Conservation (phyloP, 1,140 invertebrate species). For the Polypedilum pembai region DNA sequence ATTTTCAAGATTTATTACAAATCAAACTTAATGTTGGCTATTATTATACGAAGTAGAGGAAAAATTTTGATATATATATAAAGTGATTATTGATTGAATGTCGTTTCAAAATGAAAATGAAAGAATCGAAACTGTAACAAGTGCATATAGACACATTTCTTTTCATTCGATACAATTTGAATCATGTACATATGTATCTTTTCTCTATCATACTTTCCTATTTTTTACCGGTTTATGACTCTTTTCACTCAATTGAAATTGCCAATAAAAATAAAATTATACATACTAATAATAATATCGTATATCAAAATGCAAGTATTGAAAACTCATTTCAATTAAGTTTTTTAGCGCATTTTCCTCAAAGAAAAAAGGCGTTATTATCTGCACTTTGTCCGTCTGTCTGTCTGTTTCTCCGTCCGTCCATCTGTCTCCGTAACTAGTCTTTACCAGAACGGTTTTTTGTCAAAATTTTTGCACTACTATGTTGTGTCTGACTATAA, state of each 20-base stretch:
- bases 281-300: conserved; percentile 1
- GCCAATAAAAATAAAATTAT: background rate
- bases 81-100: conserved; percentile 24
- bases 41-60: background rate
- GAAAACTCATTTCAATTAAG: too few relatives aligned
- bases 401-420: too few relatives aligned
- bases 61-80: conserved; percentile 17
- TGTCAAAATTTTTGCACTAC: too few relatives aligned
- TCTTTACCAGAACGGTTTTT: too few relatives aligned
- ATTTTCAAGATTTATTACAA: conserved; percentile 22
- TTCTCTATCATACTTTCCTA: background rate
- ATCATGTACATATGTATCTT: background rate
- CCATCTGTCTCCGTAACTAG: too few relatives aligned
- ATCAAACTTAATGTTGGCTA: background rate
- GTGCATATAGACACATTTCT: conserved; percentile 9
- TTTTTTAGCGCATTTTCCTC: too few relatives aligned
- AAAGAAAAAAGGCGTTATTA: too few relatives aligned
- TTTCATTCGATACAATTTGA: background rate
- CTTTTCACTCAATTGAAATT: background rate
- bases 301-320: background rate
- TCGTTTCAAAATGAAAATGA: conserved; percentile 12
- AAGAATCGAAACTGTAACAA: background rate
- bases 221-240: background rate
- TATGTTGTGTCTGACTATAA: too few relatives aligned
- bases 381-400: too few relatives aligned